A percentile compares a stretch with the other conserved stretches of the same genome.
These are phyloP conservation scores for Girardia tigrina DNA, from an alignment of 2,888 invertebrate species.

Conservation along the genomic window DNA sequence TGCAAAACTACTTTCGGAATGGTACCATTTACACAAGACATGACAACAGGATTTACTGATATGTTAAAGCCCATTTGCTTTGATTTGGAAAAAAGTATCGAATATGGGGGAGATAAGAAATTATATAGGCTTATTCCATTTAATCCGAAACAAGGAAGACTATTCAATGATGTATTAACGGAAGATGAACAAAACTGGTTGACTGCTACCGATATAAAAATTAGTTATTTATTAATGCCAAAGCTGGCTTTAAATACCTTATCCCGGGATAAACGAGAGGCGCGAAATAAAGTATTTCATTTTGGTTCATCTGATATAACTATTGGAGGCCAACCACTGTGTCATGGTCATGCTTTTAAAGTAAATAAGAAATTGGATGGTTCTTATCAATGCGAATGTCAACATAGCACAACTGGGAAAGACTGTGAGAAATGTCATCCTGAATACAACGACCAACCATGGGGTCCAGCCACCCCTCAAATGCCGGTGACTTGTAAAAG, in stretches of 20 bases:
- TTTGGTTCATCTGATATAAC: background rate
- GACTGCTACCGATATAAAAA: background rate
- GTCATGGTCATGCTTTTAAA: background rate
- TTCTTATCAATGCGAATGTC: background rate
- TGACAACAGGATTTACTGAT: background rate
- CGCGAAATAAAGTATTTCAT: background rate
- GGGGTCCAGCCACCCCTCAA: background rate
- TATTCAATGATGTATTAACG: background rate
- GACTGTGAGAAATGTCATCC: background rate
- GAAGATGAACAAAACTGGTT: conserved; percentile 1
- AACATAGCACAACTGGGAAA: background rate
- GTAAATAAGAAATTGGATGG: background rate
- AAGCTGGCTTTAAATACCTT: background rate
- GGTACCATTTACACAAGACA: conserved; percentile 49
- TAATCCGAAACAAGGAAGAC: conserved; percentile 7
- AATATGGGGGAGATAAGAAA: background rate
- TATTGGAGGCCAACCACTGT: conserved; percentile 5
- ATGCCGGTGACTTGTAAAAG: background rate
- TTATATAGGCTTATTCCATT: conserved; percentile 1
- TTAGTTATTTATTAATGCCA: background rate
- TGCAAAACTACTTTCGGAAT: conserved; percentile 77
- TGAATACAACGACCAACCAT: conserved; percentile 7
- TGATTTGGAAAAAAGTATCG: conserved; percentile 5
- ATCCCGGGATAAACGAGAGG: background rate
- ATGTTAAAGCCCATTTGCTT: background rate